phyloP scores from a whole-genome alignment of 2,888 invertebrate genomes.

The Germaria angustata region DNA sequence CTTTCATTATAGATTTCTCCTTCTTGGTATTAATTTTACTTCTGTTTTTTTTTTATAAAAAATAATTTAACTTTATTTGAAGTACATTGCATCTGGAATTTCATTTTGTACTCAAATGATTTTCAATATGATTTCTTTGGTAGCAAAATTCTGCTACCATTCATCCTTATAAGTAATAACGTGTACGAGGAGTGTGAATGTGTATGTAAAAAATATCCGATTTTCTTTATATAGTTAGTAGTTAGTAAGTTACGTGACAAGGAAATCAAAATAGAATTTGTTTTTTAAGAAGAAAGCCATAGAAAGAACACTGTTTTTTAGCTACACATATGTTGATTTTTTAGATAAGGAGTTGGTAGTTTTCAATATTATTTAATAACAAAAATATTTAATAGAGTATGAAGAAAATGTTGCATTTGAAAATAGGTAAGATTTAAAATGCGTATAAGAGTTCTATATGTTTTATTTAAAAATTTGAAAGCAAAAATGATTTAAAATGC shows the following conservation, averaged over 20 bases:
- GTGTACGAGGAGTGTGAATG: not conserved
- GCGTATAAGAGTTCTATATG: no score
- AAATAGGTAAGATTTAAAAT: no score
- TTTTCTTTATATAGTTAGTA: constrained; percentile 51
- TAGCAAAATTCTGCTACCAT: not conserved
- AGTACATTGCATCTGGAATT: constrained; percentile 16
- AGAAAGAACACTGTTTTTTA: not conserved
- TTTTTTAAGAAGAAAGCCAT: not conserved
- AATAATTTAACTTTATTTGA: not conserved
- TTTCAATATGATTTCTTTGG: constrained; percentile 37
- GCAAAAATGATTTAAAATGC: no score
- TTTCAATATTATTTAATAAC: not conserved
- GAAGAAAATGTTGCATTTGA: no score
- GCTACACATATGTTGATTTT: not conserved
- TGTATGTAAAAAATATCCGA: constrained; percentile 8
- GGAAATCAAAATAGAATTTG: constrained; percentile 56
- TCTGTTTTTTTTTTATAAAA: not conserved
- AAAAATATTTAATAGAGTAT: no score
- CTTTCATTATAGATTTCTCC: constrained; percentile 25
- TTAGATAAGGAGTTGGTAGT: not conserved
- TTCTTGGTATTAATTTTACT: not conserved
- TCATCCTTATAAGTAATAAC: constrained; percentile 16
- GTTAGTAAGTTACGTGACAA: constrained; percentile 57
- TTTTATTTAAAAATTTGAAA: no score
- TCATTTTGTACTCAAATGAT: constrained; percentile 23